phyloP scores from a whole-genome alignment of 2,888 invertebrate genomes.

The Chymomyza procnemis region DNA sequence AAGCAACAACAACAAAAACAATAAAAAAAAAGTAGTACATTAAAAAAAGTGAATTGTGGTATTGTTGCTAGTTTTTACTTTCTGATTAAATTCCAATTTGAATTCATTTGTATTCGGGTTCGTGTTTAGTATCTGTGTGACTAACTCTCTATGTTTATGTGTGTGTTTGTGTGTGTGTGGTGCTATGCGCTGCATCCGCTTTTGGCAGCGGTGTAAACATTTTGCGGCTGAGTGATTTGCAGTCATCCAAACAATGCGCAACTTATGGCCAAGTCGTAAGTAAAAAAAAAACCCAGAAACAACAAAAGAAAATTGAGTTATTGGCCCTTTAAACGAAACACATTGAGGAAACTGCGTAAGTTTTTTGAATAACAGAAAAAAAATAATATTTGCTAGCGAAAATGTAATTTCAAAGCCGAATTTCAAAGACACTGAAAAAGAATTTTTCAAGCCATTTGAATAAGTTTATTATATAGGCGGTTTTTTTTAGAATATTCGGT shows the following conservation, averaged over 20 bases:
- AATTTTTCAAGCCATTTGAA: too few relatives aligned
- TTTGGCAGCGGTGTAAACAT: constrained; percentile 1
- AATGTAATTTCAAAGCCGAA: neutral
- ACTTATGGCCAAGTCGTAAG: neutral
- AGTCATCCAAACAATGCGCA: neutral
- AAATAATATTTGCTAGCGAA: neutral
- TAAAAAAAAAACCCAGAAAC: neutral
- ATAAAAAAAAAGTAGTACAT: neutral
- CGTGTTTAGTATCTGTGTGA: neutral
- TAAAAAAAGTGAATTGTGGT: constrained; percentile 10
- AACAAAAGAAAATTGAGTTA: constrained; percentile 17
- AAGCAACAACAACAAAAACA: neutral
- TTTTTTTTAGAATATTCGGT: too few relatives aligned
- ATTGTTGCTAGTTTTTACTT: constrained; percentile 8
- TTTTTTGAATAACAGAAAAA: constrained; percentile 1
- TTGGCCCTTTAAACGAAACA: neutral
- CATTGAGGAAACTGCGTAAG: constrained; percentile 41
- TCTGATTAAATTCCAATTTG: constrained; percentile 25
- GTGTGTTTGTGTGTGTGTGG: neutral
- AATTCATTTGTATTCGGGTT: constrained; percentile 13
- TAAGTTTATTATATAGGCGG: too few relatives aligned
- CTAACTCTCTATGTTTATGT: too few relatives aligned
- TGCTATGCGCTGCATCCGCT: constrained; percentile 1
- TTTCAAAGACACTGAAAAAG: too few relatives aligned
- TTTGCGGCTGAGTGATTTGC: neutral